phyloP scores from a whole-genome alignment of 2,113 vertebrate genomes.

The Hemichromis elongatus region DNA sequence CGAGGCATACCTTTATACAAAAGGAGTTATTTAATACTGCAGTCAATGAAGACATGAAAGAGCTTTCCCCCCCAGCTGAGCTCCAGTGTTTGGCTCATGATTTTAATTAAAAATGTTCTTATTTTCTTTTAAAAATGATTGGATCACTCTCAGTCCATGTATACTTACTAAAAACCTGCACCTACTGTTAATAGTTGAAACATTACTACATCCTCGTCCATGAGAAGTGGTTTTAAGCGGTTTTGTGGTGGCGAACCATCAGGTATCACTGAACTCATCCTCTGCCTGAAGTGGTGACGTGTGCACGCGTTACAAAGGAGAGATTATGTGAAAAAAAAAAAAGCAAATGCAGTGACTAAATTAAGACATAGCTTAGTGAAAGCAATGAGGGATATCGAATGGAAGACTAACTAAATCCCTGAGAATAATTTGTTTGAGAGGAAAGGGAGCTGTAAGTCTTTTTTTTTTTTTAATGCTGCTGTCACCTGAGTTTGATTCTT shows the following conservation, averaged over 20 bases:
- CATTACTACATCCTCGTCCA: background rate
- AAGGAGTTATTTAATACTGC: slow-evolving; percentile 55
- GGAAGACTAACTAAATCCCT: slow-evolving; percentile 26
- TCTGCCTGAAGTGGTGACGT: background rate
- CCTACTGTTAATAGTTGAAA: background rate
- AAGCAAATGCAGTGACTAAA: slow-evolving; percentile 49
- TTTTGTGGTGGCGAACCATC: slow-evolving; percentile 55
- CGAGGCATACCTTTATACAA: slow-evolving; percentile 42
- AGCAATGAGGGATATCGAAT: slow-evolving; percentile 45
- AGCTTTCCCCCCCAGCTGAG: background rate
- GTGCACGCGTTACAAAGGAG: slow-evolving; percentile 26
- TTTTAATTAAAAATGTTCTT: background rate
- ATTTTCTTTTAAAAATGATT: background rate
- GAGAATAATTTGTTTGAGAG: slow-evolving; percentile 31
- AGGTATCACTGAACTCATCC: slow-evolving; percentile 41
- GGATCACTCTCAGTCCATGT: background rate
- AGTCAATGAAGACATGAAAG: slow-evolving; percentile 25
- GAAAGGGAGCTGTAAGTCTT: slow-evolving; percentile 53
- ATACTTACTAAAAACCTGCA: background rate
- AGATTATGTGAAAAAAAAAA: slow-evolving; percentile 42
- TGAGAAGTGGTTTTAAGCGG: slow-evolving; percentile 76
- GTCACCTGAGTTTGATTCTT: slow-evolving; percentile 60
- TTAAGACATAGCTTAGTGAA: slow-evolving; percentile 40
- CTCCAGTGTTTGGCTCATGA: background rate
- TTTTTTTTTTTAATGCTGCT: slow-evolving; percentile 69